Base-by-base conservation (phyloP, 1,140 invertebrate genomes). In the Frieseomelitta varia region DNA sequence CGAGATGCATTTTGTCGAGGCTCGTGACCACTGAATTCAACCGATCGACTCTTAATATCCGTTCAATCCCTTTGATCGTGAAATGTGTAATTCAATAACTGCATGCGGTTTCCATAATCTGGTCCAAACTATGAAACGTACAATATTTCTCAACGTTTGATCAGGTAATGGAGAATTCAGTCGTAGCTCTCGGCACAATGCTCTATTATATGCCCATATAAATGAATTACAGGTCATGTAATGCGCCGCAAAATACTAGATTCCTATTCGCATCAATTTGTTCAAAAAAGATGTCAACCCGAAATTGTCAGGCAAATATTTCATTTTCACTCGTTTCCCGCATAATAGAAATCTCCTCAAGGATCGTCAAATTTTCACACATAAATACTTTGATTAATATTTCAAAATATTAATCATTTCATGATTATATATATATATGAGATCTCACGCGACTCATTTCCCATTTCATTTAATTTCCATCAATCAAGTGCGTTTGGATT, bases 1-100 rank as follows among this genome's bases (percentile, higher is more conserved):
- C 74, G 65, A 78, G 55, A 78, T 78, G n/a, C 24, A 67, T 76
- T 68, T 47, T 34, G 53, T 17, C 56, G 27, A 39, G 15, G 24
- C 30, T 2, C 79, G 56, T 3, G 27, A 39, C 47, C 27, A 34
- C 55, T 51, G n/a, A 58, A 73, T 51, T 81, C n/a, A 17, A 30
- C 14, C 24, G 30, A 21, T 8, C 47, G 21, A 2, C 53, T 15
- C 19, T 39, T 17, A 17, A 30, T 2, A 21, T 24, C 11, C 71
- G 4, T 81, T 63, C 21, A 10, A 74, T 63, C 19, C 6, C 14
- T 51, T 80, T 72, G 53, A 72, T 72, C 65, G 17, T 14, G 21
- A 47, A 80, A 72, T 15, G 6, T 47, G 77, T 56, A 39, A 69
- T 69, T 69, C 58, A 34, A 39, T 55, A 55, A 56, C 11, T 27